Evolutionary conservation across 2,113 vertebrate species (phyloP).

Genomic region (Edolisoma coerulescens): DNA sequence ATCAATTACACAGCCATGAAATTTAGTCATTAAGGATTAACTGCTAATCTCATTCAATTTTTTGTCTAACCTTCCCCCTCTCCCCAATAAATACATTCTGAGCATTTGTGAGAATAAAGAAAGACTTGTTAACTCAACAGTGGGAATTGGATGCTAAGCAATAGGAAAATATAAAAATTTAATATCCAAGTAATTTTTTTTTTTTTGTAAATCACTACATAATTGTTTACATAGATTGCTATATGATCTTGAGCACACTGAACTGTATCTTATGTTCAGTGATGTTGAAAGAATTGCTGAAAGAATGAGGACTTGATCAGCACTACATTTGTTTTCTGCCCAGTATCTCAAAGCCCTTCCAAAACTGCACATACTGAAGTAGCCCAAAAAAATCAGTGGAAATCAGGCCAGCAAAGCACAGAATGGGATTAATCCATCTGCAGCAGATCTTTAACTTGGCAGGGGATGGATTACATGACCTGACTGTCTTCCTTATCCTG

Average conservation of each 20-base stretch:
- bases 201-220: neutral
- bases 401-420: neutral
- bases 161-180: neutral
- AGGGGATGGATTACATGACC: conserved; percentile 28
- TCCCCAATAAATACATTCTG: neutral
- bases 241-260: neutral
- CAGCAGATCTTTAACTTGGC: conserved; percentile 30
- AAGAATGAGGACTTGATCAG: neutral
- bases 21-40: conserved; percentile 72
- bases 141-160: conserved; percentile 9
- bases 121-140: conserved; percentile 18
- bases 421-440: neutral
- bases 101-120: conserved; percentile 37
- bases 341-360: neutral
- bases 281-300: neutral
- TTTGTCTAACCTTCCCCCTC: conserved; percentile 2
- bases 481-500: conserved; percentile 8
- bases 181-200: neutral
- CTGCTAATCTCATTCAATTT: conserved; percentile 65
- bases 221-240: neutral
- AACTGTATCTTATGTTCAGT: neutral
- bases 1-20: conserved; percentile 71
- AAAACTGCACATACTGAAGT: neutral
- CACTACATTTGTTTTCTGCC: neutral
- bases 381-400: neutral